Evolutionary conservation across 2,113 vertebrate genomes (phyloP), one percentile per base, ranked within the genome.

Genomic region (Triplophysa dalaica): DNA sequence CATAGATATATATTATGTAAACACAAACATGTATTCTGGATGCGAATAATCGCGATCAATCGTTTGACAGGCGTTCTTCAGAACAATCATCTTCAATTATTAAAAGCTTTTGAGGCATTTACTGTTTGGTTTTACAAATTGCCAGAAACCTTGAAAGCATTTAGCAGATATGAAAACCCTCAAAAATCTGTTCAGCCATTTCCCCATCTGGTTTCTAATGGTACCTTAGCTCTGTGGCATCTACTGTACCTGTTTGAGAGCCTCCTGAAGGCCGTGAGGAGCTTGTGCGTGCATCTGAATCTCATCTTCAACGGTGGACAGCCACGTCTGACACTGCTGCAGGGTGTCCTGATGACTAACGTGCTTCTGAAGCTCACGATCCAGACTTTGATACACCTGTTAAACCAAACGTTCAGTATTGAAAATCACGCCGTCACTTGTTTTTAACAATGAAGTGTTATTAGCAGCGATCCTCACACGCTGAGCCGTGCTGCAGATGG

Each of bases 401-500:
- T 66, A 26, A 76, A 21, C 13, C 58, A 78, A 21, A 81, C 0
- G 8, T 24, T 61, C 12, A 75, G 43, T 61, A 64, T 68, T 70
- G 17, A 65, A 62, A 62, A 58, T 52, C 50, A 16, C 50, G 17
- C 54, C 9, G 17, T 21, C 19, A 24, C 17, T 21, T 29, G 19
- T 21, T 7, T 45, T 45, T 45, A 12, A 38, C 33, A 38, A 12
- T 45, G 43, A 45, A 0, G 61, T 52, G 13, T 50, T 63, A 76
- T 38, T 17, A 14, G 4, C 21, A 61, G 56, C 58, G 54, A 58
- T 68, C 88, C 94, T 94, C 90, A 99, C 98, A 84, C 96, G 93
- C 88, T 99, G 96, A 1, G 96, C 95, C 2, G 97, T 98, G 83
- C 94, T 99, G 88, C 96, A 98, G 91, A 99, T 95, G 38, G 97